Percentiles rank a stretch among this genome's conserved stretches.
phyloP scores from a whole-genome alignment of 2,113 vertebrate genomes.

The Oreocharis arfaki region DNA sequence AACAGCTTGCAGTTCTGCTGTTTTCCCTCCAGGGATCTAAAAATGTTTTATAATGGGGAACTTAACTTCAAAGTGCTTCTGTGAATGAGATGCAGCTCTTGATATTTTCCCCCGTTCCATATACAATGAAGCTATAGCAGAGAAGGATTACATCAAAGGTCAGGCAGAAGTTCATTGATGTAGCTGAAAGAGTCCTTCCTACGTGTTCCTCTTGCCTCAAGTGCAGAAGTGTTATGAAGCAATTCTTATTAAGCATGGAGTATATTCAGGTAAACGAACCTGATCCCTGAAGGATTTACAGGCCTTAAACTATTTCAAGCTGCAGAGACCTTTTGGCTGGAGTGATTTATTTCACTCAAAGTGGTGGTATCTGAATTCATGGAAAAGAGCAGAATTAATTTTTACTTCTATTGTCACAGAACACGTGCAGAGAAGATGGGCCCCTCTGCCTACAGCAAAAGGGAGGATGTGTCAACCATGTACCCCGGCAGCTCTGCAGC shows the following conservation, averaged over 20 bases:
- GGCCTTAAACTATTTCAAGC: not conserved
- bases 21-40: not conserved
- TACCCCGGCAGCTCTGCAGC: not conserved
- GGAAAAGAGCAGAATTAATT: not conserved
- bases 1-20: not conserved
- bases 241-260: not conserved
- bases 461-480: not conserved
- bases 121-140: not conserved
- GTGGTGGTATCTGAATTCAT: not conserved
- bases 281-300: conserved; percentile 4
- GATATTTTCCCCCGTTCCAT: not conserved
- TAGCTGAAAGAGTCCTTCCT: not conserved
- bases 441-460: not conserved
- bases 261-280: not conserved
- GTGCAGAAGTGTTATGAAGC: not conserved
- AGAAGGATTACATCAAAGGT: not conserved
- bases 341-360: not conserved
- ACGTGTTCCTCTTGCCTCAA: not conserved
- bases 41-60: conserved; percentile 5
- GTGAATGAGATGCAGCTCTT: conserved; percentile 16
- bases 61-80: conserved; percentile 12
- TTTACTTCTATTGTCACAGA: accelerated
- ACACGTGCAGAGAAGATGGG: accelerated
- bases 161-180: not conserved
- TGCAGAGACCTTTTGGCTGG: not conserved